Percentiles rank a stretch among this genome's conserved stretches.
Conservation (phyloP, 2,113 vertebrate genomes). For the Scortum barcoo region DNA sequence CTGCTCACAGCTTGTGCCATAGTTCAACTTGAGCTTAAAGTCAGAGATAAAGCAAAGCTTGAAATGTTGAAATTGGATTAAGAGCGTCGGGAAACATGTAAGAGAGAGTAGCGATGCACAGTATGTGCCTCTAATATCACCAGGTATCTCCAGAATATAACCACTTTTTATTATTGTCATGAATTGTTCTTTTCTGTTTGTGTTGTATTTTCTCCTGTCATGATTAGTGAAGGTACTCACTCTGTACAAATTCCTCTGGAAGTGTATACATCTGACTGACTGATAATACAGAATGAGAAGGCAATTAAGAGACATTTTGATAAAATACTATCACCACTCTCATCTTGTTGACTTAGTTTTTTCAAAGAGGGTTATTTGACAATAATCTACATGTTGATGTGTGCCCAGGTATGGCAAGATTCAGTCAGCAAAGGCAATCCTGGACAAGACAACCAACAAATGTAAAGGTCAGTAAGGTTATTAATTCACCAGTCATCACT, state of each 20-base stretch:
- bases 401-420: conserved; percentile 96
- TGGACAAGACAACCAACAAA: conserved; percentile 99
- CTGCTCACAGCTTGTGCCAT: conserved; percentile 41
- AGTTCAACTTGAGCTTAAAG: conserved; percentile 49
- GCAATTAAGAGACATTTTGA: background rate
- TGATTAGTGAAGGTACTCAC: background rate
- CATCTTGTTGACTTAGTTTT: background rate
- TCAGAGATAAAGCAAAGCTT: conserved; percentile 24
- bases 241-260: background rate
- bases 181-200: background rate
- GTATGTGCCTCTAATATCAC: background rate
- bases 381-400: conserved; percentile 37
- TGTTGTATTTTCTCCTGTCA: background rate
- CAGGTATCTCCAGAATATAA: background rate
- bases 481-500: background rate
- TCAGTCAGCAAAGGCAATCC: conserved; percentile 98
- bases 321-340: background rate
- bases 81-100: background rate
- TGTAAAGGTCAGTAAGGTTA: conserved; percentile 93
- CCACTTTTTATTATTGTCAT: background rate
- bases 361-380: background rate
- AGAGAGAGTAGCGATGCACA: background rate
- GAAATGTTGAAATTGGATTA: conserved; percentile 10
- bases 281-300: background rate
- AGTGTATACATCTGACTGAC: background rate